Base-by-base conservation (phyloP, 23 tunicate species). In the Halocynthia aurantium region DNA sequence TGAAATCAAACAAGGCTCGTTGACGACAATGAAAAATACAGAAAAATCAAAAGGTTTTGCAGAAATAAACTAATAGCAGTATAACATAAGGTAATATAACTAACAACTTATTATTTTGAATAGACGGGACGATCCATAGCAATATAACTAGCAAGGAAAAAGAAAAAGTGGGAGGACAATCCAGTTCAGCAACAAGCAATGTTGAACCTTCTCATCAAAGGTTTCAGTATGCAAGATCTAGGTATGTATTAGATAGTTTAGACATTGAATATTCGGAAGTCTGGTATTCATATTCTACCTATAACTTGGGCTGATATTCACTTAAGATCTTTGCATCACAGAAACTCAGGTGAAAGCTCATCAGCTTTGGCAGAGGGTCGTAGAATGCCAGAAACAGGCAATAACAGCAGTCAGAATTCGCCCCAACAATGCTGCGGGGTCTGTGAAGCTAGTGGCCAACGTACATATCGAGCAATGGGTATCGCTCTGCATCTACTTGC, bases 361-460 rank as follows among this genome's bases (percentile, higher is more conserved):
- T 74, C 78, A 52, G 4, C 62, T 51, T 64, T 54, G 17, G 64
- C 20, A 74, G 49, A 40, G 9, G 70, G 19, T 20, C 49, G 70
- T 65, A 15, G 31, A 40, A 74, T 22, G 12, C 50, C 56, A 54
- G 19, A 53, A 55, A 55, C 11, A 20, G 44, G 44, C 44, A 31
- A 31, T 31, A 64, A 74, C 19, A 15, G 6, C 21, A 4, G 11
- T 10, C 78, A 52, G 57, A 10, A 31, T 6, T 51, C 62, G n/a
- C 50, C 78, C 8, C 57, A 52, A 13, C 78, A 52, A 7, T 88
- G 95, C 63, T 88, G 95, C 76, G 70, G 88, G 10, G 44, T 79
- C 57, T 88, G 95, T 67, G 95, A 88, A 55, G 95, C 82, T 10
- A 88, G 95, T 82, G 86, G 86, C 79, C 95, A 88, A 77, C 82